A percentile compares a stretch with the other conserved stretches of the same genome.
Evolutionary conservation across 2,888 invertebrate genomes (phyloP).

Genomic region (Erebia ligea): DNA sequence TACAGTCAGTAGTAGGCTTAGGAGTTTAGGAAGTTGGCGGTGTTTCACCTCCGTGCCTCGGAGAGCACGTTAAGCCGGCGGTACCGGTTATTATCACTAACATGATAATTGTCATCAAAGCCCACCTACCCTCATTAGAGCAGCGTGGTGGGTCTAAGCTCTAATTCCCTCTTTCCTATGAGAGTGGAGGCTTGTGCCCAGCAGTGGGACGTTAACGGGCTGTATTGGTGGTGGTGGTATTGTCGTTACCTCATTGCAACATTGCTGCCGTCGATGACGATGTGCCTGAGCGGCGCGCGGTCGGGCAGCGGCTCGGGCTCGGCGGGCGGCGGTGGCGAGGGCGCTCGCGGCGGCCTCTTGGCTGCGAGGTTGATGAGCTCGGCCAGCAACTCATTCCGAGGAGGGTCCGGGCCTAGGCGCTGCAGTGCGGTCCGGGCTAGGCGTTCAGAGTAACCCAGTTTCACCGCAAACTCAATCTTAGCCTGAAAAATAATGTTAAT

Average conservation of each 20-base stretch:
- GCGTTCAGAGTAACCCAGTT: conserved; percentile 95
- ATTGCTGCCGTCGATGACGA: conserved; percentile 97
- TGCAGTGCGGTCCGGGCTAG: conserved; percentile 92
- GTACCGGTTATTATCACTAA: too few species aligned
- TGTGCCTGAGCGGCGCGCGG: conserved; percentile 84
- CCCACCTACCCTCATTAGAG: too few species aligned
- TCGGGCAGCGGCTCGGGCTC: conserved; percentile 68
- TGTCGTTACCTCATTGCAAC: conserved; percentile 92
- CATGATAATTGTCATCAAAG: too few species aligned
- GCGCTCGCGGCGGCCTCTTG: conserved; percentile 68
- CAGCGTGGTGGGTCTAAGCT: too few species aligned
- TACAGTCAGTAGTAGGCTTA: too few species aligned
- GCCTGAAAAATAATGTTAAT: conserved; percentile 55
- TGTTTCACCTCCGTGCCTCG: too few species aligned
- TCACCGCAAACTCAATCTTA: conserved; percentile 94
- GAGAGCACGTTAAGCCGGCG: too few species aligned
- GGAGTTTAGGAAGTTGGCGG: too few species aligned
- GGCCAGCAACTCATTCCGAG: conserved; percentile 93
- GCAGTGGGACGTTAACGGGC: too few species aligned
- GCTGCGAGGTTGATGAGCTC: conserved; percentile 94
- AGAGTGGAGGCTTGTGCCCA: too few species aligned
- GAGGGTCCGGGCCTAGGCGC: conserved; percentile 92
- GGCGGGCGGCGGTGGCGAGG: conserved; percentile 61
- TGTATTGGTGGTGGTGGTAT: too few species aligned
- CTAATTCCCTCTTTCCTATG: too few species aligned